Percentiles rank a stretch among this genome's conserved stretches.
These are phyloP conservation scores for Trichonephila inaurata DNA, from an alignment of 1,140 invertebrate genomes.

Conservation along the genomic window DNA sequence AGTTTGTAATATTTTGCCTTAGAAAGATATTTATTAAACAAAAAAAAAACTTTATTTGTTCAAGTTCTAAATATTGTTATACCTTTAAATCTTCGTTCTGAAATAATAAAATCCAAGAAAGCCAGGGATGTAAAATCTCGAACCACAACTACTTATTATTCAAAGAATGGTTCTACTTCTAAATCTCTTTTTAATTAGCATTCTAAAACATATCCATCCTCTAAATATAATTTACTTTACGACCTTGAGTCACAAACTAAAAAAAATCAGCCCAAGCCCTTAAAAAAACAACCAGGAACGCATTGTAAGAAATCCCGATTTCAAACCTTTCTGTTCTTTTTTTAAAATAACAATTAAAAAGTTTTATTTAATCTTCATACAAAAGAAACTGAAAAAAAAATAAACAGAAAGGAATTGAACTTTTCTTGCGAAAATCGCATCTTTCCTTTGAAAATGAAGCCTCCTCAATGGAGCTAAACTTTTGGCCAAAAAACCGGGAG, in stretches of 20 bases:
- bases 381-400: not conserved
- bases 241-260: not conserved
- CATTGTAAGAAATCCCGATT: not conserved
- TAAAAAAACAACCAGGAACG: not conserved
- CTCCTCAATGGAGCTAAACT: not conserved
- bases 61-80: no score
- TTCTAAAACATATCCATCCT: not conserved
- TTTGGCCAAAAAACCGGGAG: not conserved
- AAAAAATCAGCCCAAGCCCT: not conserved
- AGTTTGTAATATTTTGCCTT: no score
- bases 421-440: not conserved
- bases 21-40: no score
- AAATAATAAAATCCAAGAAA: no score
- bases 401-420: conserved; percentile 17
- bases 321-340: not conserved
- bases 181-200: not conserved
- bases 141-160: no score
- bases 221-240: not conserved
- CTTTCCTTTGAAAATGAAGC: not conserved
- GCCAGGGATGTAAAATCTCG: no score
- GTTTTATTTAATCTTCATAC: not conserved
- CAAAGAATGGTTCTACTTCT: no score
- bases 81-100: no score
- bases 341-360: conserved; percentile 9
- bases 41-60: no score